Evolutionary conservation across 2,113 vertebrate genomes (phyloP), one percentile per base, ranked within the genome.

Genomic region (Cryptotis parvus): DNA sequence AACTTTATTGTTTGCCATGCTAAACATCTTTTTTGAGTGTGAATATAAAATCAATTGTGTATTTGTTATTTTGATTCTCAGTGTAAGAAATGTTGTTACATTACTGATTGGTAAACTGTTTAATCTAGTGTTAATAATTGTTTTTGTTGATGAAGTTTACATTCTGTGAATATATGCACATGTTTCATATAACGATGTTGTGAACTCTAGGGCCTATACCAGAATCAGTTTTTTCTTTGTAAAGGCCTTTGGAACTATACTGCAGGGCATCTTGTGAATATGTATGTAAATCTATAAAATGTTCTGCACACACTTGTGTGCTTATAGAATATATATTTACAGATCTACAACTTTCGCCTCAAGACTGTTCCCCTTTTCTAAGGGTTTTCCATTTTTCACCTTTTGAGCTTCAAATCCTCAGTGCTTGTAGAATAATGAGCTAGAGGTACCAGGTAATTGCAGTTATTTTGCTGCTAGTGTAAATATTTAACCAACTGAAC

Each of bases 241-340:
- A 76, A 97, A 97, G 96, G 97, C 97, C 96, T 98, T 98, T 97
- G 78, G 87, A 96, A 97, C 97, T 97, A 96, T 96, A 97, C 97
- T 98, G 97, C 97, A 98, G 98, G 98, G 97, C 98, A 96, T 91
- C 97, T 97, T 98, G 97, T 98, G 97, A 97, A 98, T 98, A 98
- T 96, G 95, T 97, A 96, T 98, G 97, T 98, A 98, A 97, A 98
- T 98, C 96, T 96, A 97, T 97, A 97, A 96, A 98, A 94, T 96
- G 96, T 94, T 97, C 93, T 87, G 96, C 96, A 97, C 97, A 98
- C 95, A 89, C 1, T 93, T 94, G 94, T 97, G 96, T 97, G 96
- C 96, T 95, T 96, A 94, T 97, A 94, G 93, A 97, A 96, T 96
- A 97, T 94, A 97, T 97, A 98, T 97, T 97, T 97, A 86, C 95